Percentiles rank a stretch among this genome's conserved stretches.
Evolutionary conservation across 37 sponge, comb jelly and placozoan species (phyloP).

Genomic region (Haliclona indistincta): DNA sequence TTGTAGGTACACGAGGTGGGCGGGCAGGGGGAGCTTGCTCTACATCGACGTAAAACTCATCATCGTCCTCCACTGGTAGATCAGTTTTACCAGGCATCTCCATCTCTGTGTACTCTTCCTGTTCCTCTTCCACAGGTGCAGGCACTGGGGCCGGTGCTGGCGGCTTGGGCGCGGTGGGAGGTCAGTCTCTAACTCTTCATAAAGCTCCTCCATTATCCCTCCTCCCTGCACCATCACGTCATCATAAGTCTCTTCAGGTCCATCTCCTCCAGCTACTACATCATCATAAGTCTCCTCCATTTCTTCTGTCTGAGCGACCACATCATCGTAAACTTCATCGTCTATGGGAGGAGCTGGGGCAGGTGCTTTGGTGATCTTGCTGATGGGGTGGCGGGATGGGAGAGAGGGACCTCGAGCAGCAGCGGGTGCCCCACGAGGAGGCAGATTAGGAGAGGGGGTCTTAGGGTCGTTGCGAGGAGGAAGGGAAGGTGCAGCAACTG

Average conservation of each 20-base stretch:
- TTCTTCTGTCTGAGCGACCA: slow-evolving; percentile 34
- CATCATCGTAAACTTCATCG: slow-evolving; percentile 49
- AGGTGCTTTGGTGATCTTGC: neutral
- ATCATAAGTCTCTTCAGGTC: no score
- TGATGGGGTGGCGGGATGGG: neutral
- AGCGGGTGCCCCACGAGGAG: slow-evolving; percentile 14
- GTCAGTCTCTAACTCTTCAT: slow-evolving; percentile 25
- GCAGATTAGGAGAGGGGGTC: slow-evolving; percentile 1
- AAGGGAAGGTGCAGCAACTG: neutral
- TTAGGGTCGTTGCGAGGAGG: slow-evolving; percentile 8
- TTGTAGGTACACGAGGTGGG: neutral
- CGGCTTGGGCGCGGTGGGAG: no score
- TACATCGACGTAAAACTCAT: slow-evolving; percentile 55
- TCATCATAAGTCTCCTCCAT: slow-evolving; percentile 50
- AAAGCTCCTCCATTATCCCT: slow-evolving; percentile 12
- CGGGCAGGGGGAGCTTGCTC: neutral
- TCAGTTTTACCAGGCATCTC: neutral
- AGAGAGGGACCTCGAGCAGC: neutral
- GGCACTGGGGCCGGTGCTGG: no score
- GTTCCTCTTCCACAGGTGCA: neutral
- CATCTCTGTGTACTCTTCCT: slow-evolving; percentile 44
- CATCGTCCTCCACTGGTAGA: neutral
- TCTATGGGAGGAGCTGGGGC: neutral
- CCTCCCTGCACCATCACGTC: no score
- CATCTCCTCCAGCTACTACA: neutral